Evolutionary conservation across 2,888 invertebrate genomes (phyloP).

Genomic region (Erannis defoliaria): DNA sequence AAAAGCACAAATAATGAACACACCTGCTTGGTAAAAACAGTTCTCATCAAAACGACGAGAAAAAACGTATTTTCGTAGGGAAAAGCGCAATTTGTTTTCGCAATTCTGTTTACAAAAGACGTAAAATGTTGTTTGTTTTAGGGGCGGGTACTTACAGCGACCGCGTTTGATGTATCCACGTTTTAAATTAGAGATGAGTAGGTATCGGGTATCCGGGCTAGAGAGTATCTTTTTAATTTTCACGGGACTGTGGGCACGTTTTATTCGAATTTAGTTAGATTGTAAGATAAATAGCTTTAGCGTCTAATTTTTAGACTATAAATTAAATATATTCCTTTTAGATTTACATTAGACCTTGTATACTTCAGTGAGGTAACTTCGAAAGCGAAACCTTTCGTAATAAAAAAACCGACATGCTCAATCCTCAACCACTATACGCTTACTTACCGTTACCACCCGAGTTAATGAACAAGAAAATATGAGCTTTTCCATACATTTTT

Average conservation of each 20-base stretch:
- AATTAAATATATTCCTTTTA: too few relatives aligned
- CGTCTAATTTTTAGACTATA: too few relatives aligned
- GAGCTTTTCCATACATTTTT: too few relatives aligned
- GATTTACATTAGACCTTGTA: too few relatives aligned
- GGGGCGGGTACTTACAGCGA: slow-evolving; percentile 41
- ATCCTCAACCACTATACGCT: too few relatives aligned
- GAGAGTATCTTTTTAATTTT: slow-evolving; percentile 19
- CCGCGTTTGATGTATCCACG: slow-evolving; percentile 44
- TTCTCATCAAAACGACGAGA: slow-evolving; percentile 31
- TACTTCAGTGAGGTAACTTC: too few relatives aligned
- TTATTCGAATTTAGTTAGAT: slow-evolving; percentile 11
- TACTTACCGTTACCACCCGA: too few relatives aligned
- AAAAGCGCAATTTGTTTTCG: slow-evolving; percentile 45
- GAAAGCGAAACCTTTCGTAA: too few relatives aligned
- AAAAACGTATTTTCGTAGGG: slow-evolving; percentile 34
- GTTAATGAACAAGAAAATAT: too few relatives aligned
- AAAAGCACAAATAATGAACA: slow-evolving; percentile 19
- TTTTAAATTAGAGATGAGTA: slow-evolving; percentile 45
- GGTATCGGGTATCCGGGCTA: slow-evolving; percentile 25
- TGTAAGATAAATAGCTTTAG: neutral
- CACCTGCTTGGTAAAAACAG: slow-evolving; percentile 27
- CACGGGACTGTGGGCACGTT: slow-evolving; percentile 8
- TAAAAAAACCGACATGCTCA: too few relatives aligned
- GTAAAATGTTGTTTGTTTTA: slow-evolving; percentile 46
- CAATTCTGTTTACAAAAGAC: slow-evolving; percentile 43